Base-by-base conservation (phyloP, 2,797 vertebrate genomes). In the Discoglossus pictus region DNA sequence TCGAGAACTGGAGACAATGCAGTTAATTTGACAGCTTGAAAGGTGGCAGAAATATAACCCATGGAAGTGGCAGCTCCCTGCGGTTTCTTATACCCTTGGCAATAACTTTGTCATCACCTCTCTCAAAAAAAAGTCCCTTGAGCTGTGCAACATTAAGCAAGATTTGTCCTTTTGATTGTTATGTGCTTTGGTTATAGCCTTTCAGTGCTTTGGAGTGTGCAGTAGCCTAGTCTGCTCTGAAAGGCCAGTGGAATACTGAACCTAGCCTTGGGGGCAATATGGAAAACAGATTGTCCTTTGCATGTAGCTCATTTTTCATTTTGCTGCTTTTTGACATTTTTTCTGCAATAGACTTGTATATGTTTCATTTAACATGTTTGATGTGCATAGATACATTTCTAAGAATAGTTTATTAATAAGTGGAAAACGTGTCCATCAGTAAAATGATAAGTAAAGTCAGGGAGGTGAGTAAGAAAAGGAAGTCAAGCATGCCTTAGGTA, bases 1-100 rank as follows among this genome's bases (percentile, higher is more conserved):
- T 88, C 82, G 82, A 81, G 87, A 86, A 79, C 76, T 84, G 76
- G 81, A 84, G 75, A 80, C 69, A 66, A 73, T 80, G 73, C 80
- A 81, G 84, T 86, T 87, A 74, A 76, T 76, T 68, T 64, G 83
- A 82, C 79, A 85, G 48, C 78, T 76, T 76, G 65, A 73, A 79
- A 83, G 80, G 85, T 88, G 84, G 77, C 85, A 87, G 84, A 86
- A 88, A 87, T 86, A 84, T 87, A n/a, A 71, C 80, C 80, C 78
- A 76, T 83, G 85, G 82, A 88, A 82, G 77, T 80, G 79, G 74
- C 73, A 78, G 66, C 84, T 87, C 72, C 68, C 74, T 82, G 77
- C 80, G 81, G 82, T 83, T 81, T 85, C 80, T 84, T 84, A 81
- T 70, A 67, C 65, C 64, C 44, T 74, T 76, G 73, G 74, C 75